phyloP scores from a whole-genome alignment of 2,797 vertebrate species.

The Sebastes itinus region DNA sequence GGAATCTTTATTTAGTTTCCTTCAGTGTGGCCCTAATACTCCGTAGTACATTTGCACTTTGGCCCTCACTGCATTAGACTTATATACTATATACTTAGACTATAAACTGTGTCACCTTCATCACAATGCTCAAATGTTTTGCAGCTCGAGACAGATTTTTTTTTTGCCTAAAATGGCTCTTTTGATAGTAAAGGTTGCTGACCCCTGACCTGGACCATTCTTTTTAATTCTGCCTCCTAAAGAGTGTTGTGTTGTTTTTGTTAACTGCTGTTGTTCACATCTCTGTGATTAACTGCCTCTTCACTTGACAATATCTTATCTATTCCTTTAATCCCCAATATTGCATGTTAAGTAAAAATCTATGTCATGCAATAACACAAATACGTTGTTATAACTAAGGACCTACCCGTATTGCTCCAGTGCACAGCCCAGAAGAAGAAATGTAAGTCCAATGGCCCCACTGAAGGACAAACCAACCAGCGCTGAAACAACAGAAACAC shows the following conservation, averaged over 20 bases:
- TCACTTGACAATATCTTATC: neutral
- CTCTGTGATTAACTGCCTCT: neutral
- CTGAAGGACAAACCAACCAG: conserved; percentile 94
- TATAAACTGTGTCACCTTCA: too few relatives aligned
- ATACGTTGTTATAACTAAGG: neutral
- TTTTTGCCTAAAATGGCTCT: too few relatives aligned
- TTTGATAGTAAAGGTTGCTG: too few relatives aligned
- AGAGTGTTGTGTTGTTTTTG: neutral
- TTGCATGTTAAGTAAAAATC: neutral
- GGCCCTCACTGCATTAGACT: too few relatives aligned
- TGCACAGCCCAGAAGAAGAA: conserved; percentile 94
- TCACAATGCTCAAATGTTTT: too few relatives aligned
- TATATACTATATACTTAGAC: too few relatives aligned
- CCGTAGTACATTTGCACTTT: too few relatives aligned
- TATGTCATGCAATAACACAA: too few relatives aligned
- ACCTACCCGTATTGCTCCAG: conserved; percentile 91
- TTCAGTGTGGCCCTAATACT: too few relatives aligned
- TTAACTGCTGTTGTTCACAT: neutral
- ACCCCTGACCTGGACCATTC: neutral
- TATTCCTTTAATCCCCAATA: neutral
- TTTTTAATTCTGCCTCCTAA: neutral
- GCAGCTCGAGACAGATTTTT: too few relatives aligned
- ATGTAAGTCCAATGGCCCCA: conserved; percentile 93
- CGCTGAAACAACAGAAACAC: conserved; percentile 77
- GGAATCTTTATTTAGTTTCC: too few relatives aligned